Base-by-base conservation (phyloP, 2,888 invertebrate species). In the Malacosoma neustria region DNA sequence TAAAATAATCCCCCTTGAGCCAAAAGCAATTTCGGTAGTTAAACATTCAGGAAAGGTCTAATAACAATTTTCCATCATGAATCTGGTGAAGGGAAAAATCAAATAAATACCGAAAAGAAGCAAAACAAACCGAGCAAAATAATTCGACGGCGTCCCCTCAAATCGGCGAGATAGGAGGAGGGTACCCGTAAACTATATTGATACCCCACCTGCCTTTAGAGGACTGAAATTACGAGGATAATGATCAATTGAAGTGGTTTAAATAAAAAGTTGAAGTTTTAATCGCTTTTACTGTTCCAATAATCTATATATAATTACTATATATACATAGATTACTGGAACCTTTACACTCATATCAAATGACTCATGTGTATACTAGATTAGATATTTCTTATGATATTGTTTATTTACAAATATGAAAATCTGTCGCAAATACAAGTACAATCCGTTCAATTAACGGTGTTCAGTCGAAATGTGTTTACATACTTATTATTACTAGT, bases 41-140 rank as follows among this genome's bases (percentile, higher is more conserved):
- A 22, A 9, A 32, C 12, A 11, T 37, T 9, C 22, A 40, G 33
- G n/a, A 31, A 31, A 31, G 12, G 12, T 31, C 22, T 9, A 22
- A 22, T 22, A 22, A 22, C 5, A 22, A 22, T 7, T 22, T 22
- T 22, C 22, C 22, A 22, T 22, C 22, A 22, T 22, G 22, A 22
- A 22, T 22, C 9, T 22, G 22, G 22, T 9, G 22, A 9, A 22
- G 22, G 9, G 13, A 42, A 37, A 41, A 39, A 34, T 38, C 39
- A 39, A 47, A 48, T 48, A 42, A 42, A 43, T 38, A 40, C 42
- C 35, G 38, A 54, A 59, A 58, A 56, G 53, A 53, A 57, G 56
- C 52, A 57, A 70, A 72, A 61, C 61, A 72, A 72, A 68, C 59
- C 54, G 62, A 60, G 65, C 57, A 58, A 63, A 70, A 72, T 72